Evolutionary conservation across 2,797 vertebrate species (phyloP).

Genomic region (Dermochelys coriacea): DNA sequence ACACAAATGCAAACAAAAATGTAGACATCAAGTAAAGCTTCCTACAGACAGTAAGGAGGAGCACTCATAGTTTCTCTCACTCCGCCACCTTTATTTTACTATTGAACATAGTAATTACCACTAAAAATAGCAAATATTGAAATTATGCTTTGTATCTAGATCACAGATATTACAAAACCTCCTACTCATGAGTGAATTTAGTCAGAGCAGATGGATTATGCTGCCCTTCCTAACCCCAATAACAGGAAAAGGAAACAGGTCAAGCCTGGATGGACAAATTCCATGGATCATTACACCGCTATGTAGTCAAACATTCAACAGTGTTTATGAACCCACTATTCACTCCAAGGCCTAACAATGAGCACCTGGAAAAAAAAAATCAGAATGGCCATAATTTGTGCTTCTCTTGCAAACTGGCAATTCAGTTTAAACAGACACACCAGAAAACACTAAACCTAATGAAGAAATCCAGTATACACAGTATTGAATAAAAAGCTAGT

Average conservation of each 20-base stretch:
- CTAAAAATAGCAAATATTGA: neutral
- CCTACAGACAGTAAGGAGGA: neutral
- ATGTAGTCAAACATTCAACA: neutral
- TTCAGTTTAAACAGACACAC: neutral
- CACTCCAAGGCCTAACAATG: neutral
- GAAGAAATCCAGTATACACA: neutral
- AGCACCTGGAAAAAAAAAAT: slow-evolving; percentile 31
- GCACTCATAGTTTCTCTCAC: neutral
- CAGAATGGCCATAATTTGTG: slow-evolving; percentile 16
- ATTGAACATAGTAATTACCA: neutral
- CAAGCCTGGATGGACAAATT: neutral
- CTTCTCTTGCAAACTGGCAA: neutral
- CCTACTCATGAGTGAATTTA: neutral
- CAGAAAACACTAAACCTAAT: neutral
- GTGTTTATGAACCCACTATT: slow-evolving; percentile 30
- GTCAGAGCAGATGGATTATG: neutral
- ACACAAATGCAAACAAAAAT: neutral
- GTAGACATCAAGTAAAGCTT: neutral
- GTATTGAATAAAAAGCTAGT: neutral
- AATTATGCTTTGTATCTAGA: neutral
- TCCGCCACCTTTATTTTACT: neutral
- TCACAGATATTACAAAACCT: neutral
- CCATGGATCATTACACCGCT: neutral
- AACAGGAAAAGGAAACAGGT: slow-evolving; percentile 6
- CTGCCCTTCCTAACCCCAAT: neutral